A percentile compares a stretch with the other conserved stretches of the same genome.
Conservation (phyloP, 1,140 invertebrate genomes). For the Macrosteles quadrilineatus region DNA sequence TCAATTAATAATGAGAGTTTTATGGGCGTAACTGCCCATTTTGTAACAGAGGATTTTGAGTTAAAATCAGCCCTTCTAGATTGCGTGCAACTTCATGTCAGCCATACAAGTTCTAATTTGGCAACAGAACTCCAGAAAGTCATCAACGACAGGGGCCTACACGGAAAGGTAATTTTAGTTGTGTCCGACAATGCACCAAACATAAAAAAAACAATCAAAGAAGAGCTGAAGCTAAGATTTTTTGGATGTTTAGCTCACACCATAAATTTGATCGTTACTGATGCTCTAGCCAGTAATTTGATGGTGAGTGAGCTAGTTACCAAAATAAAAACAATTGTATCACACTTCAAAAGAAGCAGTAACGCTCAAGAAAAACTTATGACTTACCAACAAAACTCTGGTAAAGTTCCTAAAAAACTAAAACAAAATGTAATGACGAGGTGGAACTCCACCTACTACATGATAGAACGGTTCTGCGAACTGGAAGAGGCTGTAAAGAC, state of each 20-base stretch:
- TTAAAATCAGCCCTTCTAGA: background rate
- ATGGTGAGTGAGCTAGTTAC: background rate
- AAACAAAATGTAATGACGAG: background rate
- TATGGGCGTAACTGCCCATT: background rate
- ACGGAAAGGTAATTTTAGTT: background rate
- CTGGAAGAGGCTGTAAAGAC: background rate
- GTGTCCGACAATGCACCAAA: slow-evolving; percentile 10
- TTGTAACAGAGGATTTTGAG: background rate
- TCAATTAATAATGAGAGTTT: background rate
- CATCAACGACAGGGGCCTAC: background rate
- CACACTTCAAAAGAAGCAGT: background rate
- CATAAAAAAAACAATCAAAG: background rate
- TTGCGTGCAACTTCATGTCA: background rate
- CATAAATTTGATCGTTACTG: background rate
- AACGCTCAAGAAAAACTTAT: background rate
- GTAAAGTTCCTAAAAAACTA: background rate
- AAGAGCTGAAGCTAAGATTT: background rate
- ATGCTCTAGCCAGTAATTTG: background rate
- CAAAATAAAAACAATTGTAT: background rate
- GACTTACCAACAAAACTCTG: background rate
- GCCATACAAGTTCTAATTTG: background rate
- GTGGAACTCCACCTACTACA: no score
- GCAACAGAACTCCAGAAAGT: background rate
- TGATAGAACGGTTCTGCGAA: background rate
- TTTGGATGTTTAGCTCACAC: background rate